Evolutionary conservation across 1,140 invertebrate genomes (phyloP).

Genomic region (Coenobita brevimanus): DNA sequence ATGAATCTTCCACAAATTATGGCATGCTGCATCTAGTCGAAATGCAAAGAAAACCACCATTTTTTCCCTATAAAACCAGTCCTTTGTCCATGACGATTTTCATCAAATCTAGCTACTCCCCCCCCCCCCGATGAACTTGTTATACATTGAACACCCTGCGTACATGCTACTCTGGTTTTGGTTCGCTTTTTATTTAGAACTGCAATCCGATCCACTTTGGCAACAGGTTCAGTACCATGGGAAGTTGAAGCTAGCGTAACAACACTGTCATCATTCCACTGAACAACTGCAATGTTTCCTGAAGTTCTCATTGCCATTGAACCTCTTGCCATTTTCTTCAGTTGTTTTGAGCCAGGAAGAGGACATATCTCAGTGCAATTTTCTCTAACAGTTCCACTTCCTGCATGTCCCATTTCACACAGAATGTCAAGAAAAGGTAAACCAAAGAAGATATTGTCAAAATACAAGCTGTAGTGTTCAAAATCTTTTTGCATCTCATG

Average conservation of each 20-base stretch:
- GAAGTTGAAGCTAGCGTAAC: too few species aligned
- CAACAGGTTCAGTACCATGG: too few species aligned
- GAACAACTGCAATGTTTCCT: too few species aligned
- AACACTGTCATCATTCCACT: too few species aligned
- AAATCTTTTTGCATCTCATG: too few species aligned
- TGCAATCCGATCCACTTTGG: too few species aligned
- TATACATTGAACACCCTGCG: background rate
- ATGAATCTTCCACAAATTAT: too few species aligned
- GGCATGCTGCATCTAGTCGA: background rate
- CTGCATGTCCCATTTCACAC: slow-evolving; percentile 11
- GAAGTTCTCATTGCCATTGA: too few species aligned
- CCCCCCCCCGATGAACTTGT: background rate
- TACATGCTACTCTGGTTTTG: background rate
- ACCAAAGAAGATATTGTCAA: background rate
- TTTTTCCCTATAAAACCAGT: background rate
- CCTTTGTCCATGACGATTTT: too few species aligned
- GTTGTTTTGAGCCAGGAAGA: too few species aligned
- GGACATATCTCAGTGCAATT: background rate
- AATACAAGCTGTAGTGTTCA: background rate
- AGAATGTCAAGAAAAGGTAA: slow-evolving; percentile 17
- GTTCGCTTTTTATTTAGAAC: background rate
- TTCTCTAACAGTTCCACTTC: slow-evolving; percentile 11
- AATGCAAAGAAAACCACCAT: background rate
- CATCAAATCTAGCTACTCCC: too few species aligned
- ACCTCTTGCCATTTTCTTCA: too few species aligned